phyloP scores from a whole-genome alignment of 2,113 vertebrate genomes.

The Protomyctophum bolini region DNA sequence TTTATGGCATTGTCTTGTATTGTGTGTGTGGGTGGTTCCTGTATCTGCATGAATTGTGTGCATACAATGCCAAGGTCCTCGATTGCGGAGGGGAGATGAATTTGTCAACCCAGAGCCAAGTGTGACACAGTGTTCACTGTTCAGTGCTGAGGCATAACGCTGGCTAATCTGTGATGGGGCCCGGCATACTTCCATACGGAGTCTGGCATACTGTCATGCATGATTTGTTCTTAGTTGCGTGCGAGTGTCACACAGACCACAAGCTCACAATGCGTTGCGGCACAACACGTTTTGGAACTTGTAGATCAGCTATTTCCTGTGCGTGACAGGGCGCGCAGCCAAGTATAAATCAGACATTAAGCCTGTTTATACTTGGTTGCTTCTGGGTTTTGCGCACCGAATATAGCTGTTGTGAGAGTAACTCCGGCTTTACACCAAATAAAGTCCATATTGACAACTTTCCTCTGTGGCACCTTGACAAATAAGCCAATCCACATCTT shows the following conservation, averaged over 20 bases:
- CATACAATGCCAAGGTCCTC: slow-evolving; percentile 23
- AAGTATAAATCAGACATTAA: too few species aligned
- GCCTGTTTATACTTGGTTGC: too few species aligned
- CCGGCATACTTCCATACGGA: background rate
- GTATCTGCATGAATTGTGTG: background rate
- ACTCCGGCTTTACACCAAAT: background rate
- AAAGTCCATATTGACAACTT: slow-evolving; percentile 30
- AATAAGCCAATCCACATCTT: slow-evolving; percentile 23
- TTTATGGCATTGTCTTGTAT: slow-evolving; percentile 41
- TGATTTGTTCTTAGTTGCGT: too few species aligned
- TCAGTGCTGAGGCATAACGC: slow-evolving; percentile 12
- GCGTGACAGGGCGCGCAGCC: too few species aligned
- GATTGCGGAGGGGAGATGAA: slow-evolving; percentile 16
- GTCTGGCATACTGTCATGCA: background rate
- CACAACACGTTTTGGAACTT: too few species aligned
- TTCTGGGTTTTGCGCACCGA: too few species aligned
- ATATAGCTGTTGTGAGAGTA: too few species aligned
- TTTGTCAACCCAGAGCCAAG: slow-evolving; percentile 26
- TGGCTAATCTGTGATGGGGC: slow-evolving; percentile 36
- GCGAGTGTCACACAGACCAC: too few species aligned
- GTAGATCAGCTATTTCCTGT: too few species aligned
- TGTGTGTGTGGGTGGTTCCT: slow-evolving; percentile 20
- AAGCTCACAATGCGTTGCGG: too few species aligned
- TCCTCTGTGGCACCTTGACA: slow-evolving; percentile 31
- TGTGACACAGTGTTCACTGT: slow-evolving; percentile 34